These are phyloP conservation scores for Dicerorhinus sumatrensis DNA, from an alignment of 2,113 vertebrate species.

Conservation along the genomic window DNA sequence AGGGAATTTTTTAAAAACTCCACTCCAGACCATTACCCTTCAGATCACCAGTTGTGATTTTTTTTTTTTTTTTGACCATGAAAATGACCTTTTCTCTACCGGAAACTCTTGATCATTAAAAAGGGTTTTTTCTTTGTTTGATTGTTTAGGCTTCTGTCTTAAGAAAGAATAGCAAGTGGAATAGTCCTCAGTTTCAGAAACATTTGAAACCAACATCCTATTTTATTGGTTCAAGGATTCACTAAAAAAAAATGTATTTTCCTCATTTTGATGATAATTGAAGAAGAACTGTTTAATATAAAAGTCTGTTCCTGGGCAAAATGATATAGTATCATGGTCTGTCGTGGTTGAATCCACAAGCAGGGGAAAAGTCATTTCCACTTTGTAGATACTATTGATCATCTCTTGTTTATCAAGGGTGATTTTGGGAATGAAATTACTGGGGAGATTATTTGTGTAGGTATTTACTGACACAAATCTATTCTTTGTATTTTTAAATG, in stretches of 20 bases:
- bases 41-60: neutral
- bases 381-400: neutral
- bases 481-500: neutral
- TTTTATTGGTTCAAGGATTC: neutral
- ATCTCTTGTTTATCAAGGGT: neutral
- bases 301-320: neutral
- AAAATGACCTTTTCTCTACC: slow-evolving; percentile 14
- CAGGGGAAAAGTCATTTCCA: neutral
- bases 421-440: neutral
- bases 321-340: neutral
- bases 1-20: neutral
- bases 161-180: neutral
- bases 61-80: neutral
- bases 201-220: neutral
- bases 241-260: neutral
- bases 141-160: neutral
- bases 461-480: neutral
- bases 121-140: neutral
- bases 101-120: neutral
- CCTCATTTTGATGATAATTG: neutral
- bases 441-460: neutral
- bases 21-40: neutral
- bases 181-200: neutral
- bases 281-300: neutral
- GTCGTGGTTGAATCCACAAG: neutral